Conservation (phyloP, 2,797 vertebrate genomes). For the Myotis planiceps region DNA sequence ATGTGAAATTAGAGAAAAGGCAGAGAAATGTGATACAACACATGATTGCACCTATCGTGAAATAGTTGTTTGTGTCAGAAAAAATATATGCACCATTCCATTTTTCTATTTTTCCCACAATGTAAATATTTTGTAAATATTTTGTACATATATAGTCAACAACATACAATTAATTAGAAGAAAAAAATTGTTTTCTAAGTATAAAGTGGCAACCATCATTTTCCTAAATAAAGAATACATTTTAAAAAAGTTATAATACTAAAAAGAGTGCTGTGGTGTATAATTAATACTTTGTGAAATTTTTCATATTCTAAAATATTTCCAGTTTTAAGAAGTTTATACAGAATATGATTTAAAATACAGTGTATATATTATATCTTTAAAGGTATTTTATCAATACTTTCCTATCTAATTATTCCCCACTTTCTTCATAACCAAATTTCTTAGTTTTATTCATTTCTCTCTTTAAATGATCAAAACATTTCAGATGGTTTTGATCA, state of each 20-base stretch:
- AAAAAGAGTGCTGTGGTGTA: neutral
- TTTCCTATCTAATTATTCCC: neutral
- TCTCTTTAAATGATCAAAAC: neutral
- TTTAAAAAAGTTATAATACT: neutral
- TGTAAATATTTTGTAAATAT: neutral
- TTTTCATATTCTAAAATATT: neutral
- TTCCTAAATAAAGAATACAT: neutral
- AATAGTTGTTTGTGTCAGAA: neutral
- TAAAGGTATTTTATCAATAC: neutral
- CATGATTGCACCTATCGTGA: neutral
- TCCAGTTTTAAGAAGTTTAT: neutral
- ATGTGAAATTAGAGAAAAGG: neutral
- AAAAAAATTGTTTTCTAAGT: neutral
- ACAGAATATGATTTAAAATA: neutral
- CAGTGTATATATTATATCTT: neutral
- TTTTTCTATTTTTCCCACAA: neutral
- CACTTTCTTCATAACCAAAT: neutral
- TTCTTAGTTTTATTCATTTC: neutral
- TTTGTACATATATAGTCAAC: neutral
- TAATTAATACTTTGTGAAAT: neutral
- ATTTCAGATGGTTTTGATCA: neutral
- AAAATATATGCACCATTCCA: neutral
- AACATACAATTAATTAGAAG: neutral
- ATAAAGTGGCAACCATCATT: neutral
- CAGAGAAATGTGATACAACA: neutral